Conservation (phyloP, 2,113 vertebrate genomes). For the Plecotus auritus region DNA sequence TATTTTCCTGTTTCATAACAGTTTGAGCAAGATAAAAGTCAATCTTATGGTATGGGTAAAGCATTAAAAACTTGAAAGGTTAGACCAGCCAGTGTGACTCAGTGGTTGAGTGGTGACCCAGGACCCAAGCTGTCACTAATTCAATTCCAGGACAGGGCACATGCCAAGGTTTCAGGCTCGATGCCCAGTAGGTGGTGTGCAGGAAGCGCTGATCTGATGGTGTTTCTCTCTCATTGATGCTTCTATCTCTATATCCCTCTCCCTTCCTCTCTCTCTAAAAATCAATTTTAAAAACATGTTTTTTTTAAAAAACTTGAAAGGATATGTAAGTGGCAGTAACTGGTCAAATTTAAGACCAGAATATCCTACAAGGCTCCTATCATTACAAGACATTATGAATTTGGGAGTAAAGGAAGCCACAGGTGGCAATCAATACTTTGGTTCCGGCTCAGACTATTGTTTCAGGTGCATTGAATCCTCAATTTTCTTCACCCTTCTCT, state of each 20-base stretch:
- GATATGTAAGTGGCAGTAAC: background rate
- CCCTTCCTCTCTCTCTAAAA: too few species aligned
- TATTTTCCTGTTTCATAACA: background rate
- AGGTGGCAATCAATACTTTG: background rate
- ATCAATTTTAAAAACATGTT: too few species aligned
- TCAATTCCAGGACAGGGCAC: background rate
- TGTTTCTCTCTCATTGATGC: background rate
- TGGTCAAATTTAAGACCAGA: background rate
- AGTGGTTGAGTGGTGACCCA: background rate
- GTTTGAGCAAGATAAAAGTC: background rate
- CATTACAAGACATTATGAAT: background rate
- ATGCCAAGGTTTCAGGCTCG: background rate
- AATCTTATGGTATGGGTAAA: background rate
- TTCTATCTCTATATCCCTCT: background rate
- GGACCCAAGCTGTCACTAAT: background rate
- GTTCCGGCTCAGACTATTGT: background rate
- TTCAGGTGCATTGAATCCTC: background rate
- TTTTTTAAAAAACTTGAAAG: background rate
- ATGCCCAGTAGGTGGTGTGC: background rate
- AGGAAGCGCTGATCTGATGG: background rate
- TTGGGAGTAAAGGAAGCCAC: background rate
- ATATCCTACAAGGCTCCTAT: background rate
- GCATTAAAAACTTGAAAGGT: background rate
- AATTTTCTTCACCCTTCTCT: background rate
- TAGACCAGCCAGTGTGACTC: background rate